Conservation (phyloP, 2,888 invertebrate genomes). For the Geotrupes spiniger region DNA sequence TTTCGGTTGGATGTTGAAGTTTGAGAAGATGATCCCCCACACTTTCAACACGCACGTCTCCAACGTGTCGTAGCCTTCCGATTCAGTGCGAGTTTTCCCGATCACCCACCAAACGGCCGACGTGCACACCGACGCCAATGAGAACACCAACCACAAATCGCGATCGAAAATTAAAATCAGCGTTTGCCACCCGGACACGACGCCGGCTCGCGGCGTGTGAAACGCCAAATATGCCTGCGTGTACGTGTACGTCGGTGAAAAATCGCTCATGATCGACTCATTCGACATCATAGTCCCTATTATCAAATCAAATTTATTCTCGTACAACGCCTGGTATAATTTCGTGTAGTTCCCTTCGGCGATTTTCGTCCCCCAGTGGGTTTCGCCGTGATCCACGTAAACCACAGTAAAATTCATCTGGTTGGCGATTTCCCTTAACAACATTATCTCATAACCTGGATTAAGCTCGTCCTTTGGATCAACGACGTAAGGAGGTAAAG, state of each 20-base stretch:
- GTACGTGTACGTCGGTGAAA: conserved; percentile 56
- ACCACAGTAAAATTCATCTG: conserved; percentile 26
- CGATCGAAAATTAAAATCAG: conserved; percentile 52
- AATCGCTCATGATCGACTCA: conserved; percentile 56
- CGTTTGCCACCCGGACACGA: conserved; percentile 53
- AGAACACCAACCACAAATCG: conserved; percentile 52
- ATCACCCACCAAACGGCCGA: conserved; percentile 20
- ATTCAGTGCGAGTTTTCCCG: conserved; percentile 9
- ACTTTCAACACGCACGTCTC: conserved; percentile 17
- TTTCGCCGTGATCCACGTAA: conserved; percentile 18
- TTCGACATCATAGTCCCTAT: conserved; percentile 61
- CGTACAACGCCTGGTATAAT: conserved; percentile 49
- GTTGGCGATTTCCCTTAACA: conserved; percentile 23
- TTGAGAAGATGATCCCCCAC: conserved; percentile 48
- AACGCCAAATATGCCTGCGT: conserved; percentile 58
- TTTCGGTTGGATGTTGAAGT: conserved; percentile 21
- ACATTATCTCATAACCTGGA: conserved; percentile 30
- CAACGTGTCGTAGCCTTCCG: conserved; percentile 9
- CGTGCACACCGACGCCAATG: conserved; percentile 39
- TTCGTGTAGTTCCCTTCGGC: conserved; percentile 52
- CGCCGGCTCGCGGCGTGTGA: conserved; percentile 54
- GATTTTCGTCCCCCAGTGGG: conserved; percentile 51
- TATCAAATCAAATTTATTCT: conserved; percentile 51
- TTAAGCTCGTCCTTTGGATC: conserved; percentile 17
- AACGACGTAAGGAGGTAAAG: conserved; percentile 28